Conservation (phyloP, 2,888 invertebrate genomes). For the Harpagoxenus sublaevis region DNA sequence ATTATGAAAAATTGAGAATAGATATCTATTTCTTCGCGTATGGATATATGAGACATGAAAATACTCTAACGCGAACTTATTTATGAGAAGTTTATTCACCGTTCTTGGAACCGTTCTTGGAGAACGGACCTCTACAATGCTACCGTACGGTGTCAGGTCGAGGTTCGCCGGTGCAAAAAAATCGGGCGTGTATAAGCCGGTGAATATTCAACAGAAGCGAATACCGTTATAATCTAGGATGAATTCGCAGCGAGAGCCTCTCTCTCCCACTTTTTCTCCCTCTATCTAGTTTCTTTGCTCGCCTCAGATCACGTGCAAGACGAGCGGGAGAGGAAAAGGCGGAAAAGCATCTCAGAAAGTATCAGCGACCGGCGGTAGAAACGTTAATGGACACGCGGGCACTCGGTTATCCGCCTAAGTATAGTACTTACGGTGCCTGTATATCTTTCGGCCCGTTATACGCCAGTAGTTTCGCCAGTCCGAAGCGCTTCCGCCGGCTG, state of each 20-base stretch:
- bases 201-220: constrained; percentile 42
- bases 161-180: constrained; percentile 22
- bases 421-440: constrained; percentile 57
- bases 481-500: constrained; percentile 52
- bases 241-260: constrained; percentile 25
- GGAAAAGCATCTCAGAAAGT: constrained; percentile 54
- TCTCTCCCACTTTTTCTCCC: neutral
- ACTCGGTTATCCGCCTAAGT: constrained; percentile 57
- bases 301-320: constrained; percentile 34
- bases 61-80: neutral
- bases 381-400: constrained; percentile 53
- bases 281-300: constrained; percentile 7
- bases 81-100: neutral
- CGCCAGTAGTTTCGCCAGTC: constrained; percentile 32
- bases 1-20: neutral
- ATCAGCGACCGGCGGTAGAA: constrained; percentile 44
- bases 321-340: constrained; percentile 31
- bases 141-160: neutral
- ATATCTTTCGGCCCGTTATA: constrained; percentile 55
- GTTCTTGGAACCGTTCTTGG: neutral
- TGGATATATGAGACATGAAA: neutral
- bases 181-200: constrained; percentile 14
- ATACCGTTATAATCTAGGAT: constrained; percentile 43
- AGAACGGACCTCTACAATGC: neutral
- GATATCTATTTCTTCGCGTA: neutral